phyloP scores from a whole-genome alignment of 1,140 invertebrate genomes.

The Diorhabda sublineata region DNA sequence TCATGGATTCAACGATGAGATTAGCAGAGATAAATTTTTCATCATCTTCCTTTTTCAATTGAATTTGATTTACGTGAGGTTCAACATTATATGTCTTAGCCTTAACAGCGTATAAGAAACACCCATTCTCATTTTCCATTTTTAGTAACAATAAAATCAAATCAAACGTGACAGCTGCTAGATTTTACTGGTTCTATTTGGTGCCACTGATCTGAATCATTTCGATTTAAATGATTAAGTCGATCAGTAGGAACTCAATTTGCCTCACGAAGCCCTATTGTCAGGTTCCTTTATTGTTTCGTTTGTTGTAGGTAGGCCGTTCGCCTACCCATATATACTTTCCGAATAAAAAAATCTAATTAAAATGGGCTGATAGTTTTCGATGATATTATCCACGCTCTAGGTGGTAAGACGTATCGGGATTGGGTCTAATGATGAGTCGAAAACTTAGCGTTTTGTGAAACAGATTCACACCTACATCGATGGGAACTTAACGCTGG shows the following conservation, averaged over 20 bases:
- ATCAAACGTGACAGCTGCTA: too few species aligned
- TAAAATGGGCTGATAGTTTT: constrained; percentile 3
- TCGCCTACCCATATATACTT: neutral
- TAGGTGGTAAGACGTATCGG: neutral
- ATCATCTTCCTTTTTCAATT: too few species aligned
- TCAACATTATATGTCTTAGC: too few species aligned
- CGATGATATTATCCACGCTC: neutral
- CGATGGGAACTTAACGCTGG: too few species aligned
- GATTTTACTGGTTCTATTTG: neutral
- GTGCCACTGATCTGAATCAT: constrained; percentile 1
- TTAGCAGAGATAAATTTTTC: too few species aligned
- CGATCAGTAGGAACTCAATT: constrained; percentile 27
- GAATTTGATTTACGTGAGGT: too few species aligned
- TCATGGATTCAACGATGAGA: too few species aligned
- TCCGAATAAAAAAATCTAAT: constrained; percentile 6
- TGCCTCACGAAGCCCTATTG: constrained; percentile 27
- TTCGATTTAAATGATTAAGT: neutral
- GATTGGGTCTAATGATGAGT: neutral
- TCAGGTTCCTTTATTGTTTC: constrained; percentile 22
- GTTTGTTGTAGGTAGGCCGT: constrained; percentile 11
- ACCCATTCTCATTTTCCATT: too few species aligned
- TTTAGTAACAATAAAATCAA: too few species aligned
- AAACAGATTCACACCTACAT: neutral
- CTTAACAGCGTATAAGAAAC: too few species aligned
- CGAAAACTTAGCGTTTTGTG: neutral